Base-by-base conservation (phyloP, 2,113 vertebrate species). In the Anseranas semipalmata region DNA sequence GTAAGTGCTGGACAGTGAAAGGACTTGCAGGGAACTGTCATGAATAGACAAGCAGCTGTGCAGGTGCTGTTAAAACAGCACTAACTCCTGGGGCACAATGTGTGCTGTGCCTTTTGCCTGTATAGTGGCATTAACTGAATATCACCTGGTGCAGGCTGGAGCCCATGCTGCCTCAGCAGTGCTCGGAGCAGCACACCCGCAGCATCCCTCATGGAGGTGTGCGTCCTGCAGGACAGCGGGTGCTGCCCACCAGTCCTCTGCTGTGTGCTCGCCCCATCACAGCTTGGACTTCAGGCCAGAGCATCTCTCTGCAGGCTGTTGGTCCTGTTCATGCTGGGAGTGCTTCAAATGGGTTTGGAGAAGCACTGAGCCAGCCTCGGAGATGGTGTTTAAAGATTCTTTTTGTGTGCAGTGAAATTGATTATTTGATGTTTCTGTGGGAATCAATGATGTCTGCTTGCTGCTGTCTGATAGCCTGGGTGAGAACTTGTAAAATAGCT, bases 331-430 rank as follows among this genome's bases (percentile, higher is more conserved):
- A 3, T 2, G 5, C 8, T 17, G 50, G 66, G 15, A n/a, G 25
- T 5, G 33, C 74, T 27, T 19, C 7, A 6, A 46, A 35, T 0
- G 0, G 19, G n/a, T 1, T 12, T 13, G 53, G 45, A 33, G 67
- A 7, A 0, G n/a, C 45, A 2, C 19, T 1, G 5, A 41, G 39
- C 5, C 32, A 33, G 59, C 25, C 15, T 27, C 35, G 0, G 3
- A 22, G 30, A 0, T 30, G 13, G 62, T 7, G 0, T 24, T 37
- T 32, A 8, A 43, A 63, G 5, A 2, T 15, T 22, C n/a, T 28
- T 3, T 16, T 18, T n/a, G 8, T 46, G 45, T 6, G 33, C 55
- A n/a, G 6, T 9, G 55, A 43, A 17, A 53, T 24, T 0, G 10
- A n/a, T 87, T 28, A 7, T 27, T 39, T 20, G 74, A 30, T 1